Percentiles rank a stretch among this genome's conserved stretches.
phyloP scores from a whole-genome alignment of 2,888 invertebrate species.

The Drosophila suboccidentalis region DNA sequence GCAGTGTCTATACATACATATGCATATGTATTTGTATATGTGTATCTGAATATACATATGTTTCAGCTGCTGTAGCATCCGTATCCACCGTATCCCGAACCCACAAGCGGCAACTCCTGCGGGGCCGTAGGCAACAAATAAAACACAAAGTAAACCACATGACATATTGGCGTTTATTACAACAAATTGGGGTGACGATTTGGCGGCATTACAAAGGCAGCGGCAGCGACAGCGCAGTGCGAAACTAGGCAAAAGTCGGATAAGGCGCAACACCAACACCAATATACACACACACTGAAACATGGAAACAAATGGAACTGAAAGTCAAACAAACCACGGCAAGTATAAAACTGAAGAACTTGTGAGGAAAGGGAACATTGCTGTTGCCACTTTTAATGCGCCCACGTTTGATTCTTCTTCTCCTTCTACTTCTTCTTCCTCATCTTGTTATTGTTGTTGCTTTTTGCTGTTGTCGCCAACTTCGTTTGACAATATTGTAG shows the following conservation, averaged over 20 bases:
- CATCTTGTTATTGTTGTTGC: conserved; percentile 26
- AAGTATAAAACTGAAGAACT: conserved; percentile 8
- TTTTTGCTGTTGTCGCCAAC: conserved; percentile 58
- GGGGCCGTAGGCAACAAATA: conserved; percentile 46
- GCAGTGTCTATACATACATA: conserved; percentile 29
- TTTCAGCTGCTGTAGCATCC: conserved; percentile 40
- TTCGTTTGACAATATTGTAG: conserved; percentile 70
- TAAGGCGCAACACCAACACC: conserved; percentile 56
- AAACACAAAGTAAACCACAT: conserved; percentile 69
- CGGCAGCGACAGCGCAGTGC: conserved; percentile 32
- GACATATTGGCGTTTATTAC: conserved; percentile 83
- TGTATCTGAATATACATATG: conserved; percentile 9
- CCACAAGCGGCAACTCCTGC: conserved; percentile 19
- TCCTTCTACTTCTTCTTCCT: conserved; percentile 26
- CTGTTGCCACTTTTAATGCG: conserved; percentile 43
- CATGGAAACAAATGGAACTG: conserved; percentile 61
- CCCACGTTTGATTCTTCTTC: conserved; percentile 37
- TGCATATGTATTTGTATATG: conserved; percentile 3
- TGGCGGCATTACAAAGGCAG: conserved; percentile 67
- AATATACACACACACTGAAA: conserved; percentile 22
- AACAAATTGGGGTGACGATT: conserved; percentile 82
- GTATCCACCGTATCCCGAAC: conserved; percentile 12
- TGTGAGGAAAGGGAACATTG: background rate
- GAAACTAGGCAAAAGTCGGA: conserved; percentile 66
- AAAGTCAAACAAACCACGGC: conserved; percentile 68